Conservation (phyloP, 1,140 invertebrate species). For the Dinoponera quadriceps region DNA sequence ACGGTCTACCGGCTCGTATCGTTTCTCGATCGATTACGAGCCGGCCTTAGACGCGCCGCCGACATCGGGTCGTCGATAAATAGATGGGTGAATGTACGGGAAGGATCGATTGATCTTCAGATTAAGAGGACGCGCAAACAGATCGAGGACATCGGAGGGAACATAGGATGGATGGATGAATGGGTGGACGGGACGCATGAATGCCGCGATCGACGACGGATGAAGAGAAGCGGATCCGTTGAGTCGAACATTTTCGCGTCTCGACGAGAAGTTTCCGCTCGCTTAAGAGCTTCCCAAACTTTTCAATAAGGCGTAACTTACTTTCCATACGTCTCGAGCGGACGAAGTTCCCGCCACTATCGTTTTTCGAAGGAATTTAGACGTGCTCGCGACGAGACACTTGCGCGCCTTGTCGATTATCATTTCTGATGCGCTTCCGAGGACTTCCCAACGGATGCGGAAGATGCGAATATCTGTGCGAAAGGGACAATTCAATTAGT, state of each 20-base stretch:
- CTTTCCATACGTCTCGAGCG: constrained; percentile 68
- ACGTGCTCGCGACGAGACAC: constrained; percentile 34
- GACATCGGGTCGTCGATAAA: constrained; percentile 3
- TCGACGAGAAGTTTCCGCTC: constrained; percentile 59
- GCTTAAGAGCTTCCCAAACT: constrained; percentile 67
- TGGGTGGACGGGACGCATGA: constrained; percentile 32
- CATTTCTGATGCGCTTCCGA: constrained; percentile 58
- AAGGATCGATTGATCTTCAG: constrained; percentile 34
- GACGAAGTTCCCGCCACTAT: constrained; percentile 57
- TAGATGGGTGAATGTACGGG: background rate
- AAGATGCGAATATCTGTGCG: too few species aligned
- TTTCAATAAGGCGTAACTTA: constrained; percentile 68
- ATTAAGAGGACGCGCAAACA: constrained; percentile 11
- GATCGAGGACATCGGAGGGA: background rate
- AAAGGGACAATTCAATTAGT: too few species aligned
- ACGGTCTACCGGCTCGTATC: background rate
- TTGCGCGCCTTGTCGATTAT: constrained; percentile 60
- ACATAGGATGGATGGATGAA: constrained; percentile 31
- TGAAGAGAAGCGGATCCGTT: background rate
- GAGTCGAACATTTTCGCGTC: constrained; percentile 62
- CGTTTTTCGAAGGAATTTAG: constrained; percentile 63
- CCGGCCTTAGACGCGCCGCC: background rate
- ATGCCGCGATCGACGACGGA: constrained; percentile 37
- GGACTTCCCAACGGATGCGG: constrained; percentile 26
- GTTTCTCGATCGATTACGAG: constrained; percentile 4